Percentiles rank a stretch among this genome's conserved stretches.
Evolutionary conservation across 2,797 vertebrate species (phyloP).

Genomic region (Iguana delicatissima): DNA sequence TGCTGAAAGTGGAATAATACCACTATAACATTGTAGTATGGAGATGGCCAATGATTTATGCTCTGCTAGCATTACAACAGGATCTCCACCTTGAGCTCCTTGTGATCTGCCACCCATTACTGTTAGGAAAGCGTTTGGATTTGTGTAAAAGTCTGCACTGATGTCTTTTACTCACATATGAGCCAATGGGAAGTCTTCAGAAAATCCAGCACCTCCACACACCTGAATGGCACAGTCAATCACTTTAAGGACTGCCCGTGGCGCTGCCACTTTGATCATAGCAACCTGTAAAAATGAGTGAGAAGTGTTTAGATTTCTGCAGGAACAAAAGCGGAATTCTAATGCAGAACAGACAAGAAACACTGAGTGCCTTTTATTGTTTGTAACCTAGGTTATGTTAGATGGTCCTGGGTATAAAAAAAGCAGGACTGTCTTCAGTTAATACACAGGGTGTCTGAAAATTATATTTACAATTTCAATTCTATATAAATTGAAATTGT

Average conservation of each 20-base stretch:
- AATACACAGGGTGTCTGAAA: too few species aligned
- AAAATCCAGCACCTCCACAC: slow-evolving; percentile 90
- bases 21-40: too few species aligned
- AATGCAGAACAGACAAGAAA: not conserved
- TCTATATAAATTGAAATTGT: too few species aligned
- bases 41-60: too few species aligned
- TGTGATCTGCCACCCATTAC: too few species aligned
- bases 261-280: slow-evolving; percentile 94
- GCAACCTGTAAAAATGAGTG: slow-evolving; percentile 82
- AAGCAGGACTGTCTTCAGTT: not conserved
- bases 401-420: too few species aligned
- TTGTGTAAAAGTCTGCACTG: not conserved
- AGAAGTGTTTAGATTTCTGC: slow-evolving; percentile 10
- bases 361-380: not conserved
- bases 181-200: slow-evolving; percentile 90
- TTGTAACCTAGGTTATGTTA: not conserved
- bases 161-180: slow-evolving; percentile 86
- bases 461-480: too few species aligned
- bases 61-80: too few species aligned
- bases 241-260: slow-evolving; percentile 88
- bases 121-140: not conserved
- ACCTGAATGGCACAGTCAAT: slow-evolving; percentile 92
- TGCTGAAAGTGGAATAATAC: too few species aligned
- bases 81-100: not conserved
- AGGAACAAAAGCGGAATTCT: not conserved